These are phyloP conservation scores for Apeira syringaria DNA, from an alignment of 2,888 invertebrate species.

Conservation along the genomic window DNA sequence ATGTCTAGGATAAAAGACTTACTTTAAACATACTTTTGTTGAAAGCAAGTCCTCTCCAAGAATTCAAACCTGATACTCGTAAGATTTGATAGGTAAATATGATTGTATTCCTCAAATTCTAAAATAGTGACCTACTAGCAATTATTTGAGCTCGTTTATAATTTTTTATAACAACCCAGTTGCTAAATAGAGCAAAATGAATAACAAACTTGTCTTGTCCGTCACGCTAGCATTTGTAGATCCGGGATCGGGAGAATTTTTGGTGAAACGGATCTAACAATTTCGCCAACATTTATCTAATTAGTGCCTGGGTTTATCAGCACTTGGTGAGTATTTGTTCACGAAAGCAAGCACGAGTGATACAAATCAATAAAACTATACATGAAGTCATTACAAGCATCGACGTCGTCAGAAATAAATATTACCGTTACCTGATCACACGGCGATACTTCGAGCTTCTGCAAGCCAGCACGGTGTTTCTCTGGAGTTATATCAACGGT, in stretches of 20 bases:
- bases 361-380: constrained; percentile 40
- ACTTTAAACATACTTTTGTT: too few relatives aligned
- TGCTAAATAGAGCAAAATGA: constrained; percentile 21
- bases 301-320: constrained; percentile 1
- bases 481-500: constrained; percentile 37
- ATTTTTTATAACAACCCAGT: constrained; percentile 1
- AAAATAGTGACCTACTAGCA: background rate
- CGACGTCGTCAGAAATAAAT: constrained; percentile 76
- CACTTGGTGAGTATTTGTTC: background rate
- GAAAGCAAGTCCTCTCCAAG: too few relatives aligned
- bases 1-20: too few relatives aligned
- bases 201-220: constrained; percentile 9
- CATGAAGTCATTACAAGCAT: constrained; percentile 47
- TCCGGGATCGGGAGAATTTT: constrained; percentile 17
- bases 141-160: background rate
- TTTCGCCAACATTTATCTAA: constrained; percentile 1
- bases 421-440: constrained; percentile 78
- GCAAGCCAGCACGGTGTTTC: constrained; percentile 44
- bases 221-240: constrained; percentile 18
- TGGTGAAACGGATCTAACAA: constrained; percentile 2
- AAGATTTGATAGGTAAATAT: too few relatives aligned
- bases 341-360: constrained; percentile 7
- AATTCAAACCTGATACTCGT: too few relatives aligned
- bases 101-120: too few relatives aligned
- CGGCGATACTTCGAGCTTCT: constrained; percentile 47